Conservation (phyloP, 2,113 vertebrate genomes). For the Chaenocephalus aceratus region DNA sequence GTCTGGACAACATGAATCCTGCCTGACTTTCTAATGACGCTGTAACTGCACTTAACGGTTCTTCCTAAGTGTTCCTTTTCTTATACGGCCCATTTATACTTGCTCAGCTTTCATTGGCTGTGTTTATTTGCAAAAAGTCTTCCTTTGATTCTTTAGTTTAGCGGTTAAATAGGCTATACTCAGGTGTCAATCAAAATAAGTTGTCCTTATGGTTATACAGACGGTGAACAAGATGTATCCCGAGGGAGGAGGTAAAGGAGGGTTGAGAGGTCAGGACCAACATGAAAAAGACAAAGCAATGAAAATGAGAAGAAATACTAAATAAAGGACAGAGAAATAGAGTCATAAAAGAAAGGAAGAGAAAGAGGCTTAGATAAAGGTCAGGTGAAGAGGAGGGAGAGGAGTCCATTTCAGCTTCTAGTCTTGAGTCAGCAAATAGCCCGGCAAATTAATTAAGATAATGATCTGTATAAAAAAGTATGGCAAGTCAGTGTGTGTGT, state of each 20-base stretch:
- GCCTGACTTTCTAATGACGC: background rate
- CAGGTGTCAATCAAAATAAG: constrained; percentile 29
- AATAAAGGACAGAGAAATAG: constrained; percentile 8
- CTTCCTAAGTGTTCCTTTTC: constrained; percentile 1
- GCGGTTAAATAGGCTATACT: constrained; percentile 3
- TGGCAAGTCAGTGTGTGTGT: constrained; percentile 28
- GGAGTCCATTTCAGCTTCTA: constrained; percentile 44
- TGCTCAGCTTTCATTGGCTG: background rate
- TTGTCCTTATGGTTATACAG: background rate
- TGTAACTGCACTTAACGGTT: constrained; percentile 19
- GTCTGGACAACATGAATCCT: background rate
- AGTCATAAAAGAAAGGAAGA: background rate
- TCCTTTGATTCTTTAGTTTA: constrained; percentile 4
- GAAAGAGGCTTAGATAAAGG: constrained; percentile 7
- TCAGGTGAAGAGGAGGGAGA: constrained; percentile 19
- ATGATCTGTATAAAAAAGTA: constrained; percentile 63
- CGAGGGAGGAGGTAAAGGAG: background rate
- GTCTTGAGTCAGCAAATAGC: constrained; percentile 54
- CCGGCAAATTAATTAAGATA: constrained; percentile 77
- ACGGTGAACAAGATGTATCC: background rate
- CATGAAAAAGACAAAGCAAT: background rate
- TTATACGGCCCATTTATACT: constrained; percentile 1
- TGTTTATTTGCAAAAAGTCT: constrained; percentile 6
- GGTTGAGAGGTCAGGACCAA: background rate
- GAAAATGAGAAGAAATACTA: background rate